Evolutionary conservation across 2,888 invertebrate species (phyloP), one percentile per base, ranked within the genome.

Genomic region (Allolobophora icterica): DNA sequence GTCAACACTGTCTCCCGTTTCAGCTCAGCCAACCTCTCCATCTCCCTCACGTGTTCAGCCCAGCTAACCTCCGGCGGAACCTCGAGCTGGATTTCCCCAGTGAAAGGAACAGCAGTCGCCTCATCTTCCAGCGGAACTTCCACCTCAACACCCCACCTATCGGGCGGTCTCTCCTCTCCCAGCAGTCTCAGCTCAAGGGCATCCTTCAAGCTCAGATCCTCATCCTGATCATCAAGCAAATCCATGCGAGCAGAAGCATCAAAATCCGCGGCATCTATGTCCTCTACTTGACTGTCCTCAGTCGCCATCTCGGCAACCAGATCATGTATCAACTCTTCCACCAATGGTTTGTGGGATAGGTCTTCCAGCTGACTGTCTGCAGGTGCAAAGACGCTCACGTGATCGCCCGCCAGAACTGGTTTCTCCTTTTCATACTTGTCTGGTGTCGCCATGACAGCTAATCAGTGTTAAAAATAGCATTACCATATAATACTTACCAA

Each of bases 21-120:
- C 87, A 87, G 71, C 71, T 71, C 30, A 6, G 71, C 71, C 71
- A n/a, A n/a, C 71, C 71, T 71, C 71, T 71, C 71, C 71, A 71
- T 71, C 71, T 71, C 71, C n/a, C 71, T 71, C 71, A 71, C 0
- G 71, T 71, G 71, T 11, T 71, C 71, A 71, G 71, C 71, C 71
- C 71, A 71, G 71, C 71, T 71, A n/a, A n/a, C 71, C 71, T 71
- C 71, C n/a, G 71, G 71, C 30, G 71, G 13, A n/a, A n/a, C 8
- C 71, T 71, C 71, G 30, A 71, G 71, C 71, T 71, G 30, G 30
- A 71, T 71, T 30, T 71, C 30, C 30, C 71, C 71, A 2, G 6
- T n/a, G 71, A 71, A 71, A 17, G 71, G 30, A 11, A 11, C 11
- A 30, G 30, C 30, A 0, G 71, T n/a, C n/a, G 1, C n/a, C 4